These are phyloP conservation scores for Drosophila kanekoi DNA, from an alignment of 2,888 invertebrate species.

Conservation along the genomic window DNA sequence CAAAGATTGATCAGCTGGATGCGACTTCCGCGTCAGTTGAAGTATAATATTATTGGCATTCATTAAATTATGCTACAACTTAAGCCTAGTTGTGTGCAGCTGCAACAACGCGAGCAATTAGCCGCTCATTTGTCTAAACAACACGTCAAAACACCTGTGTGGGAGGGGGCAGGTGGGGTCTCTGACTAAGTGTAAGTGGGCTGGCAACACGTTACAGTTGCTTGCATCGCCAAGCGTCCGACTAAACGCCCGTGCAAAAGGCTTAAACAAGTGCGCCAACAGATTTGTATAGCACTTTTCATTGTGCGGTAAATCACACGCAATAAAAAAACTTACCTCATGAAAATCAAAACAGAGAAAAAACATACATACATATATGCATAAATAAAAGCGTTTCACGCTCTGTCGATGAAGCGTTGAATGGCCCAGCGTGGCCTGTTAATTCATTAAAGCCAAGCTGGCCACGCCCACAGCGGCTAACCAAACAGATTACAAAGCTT, in stretches of 20 bases:
- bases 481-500: constrained; percentile 5
- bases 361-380: too few relatives aligned
- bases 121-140: constrained; percentile 62
- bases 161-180: background rate
- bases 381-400: constrained; percentile 67
- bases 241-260: constrained; percentile 49
- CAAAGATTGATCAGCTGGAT: too few relatives aligned
- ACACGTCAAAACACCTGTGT: constrained; percentile 5
- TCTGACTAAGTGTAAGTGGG: too few relatives aligned
- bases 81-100: constrained; percentile 20
- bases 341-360: constrained; percentile 7
- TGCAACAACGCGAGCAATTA: constrained; percentile 49
- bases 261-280: constrained; percentile 30
- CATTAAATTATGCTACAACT: constrained; percentile 32
- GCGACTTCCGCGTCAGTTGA: too few relatives aligned
- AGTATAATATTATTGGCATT: too few relatives aligned
- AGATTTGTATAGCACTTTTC: constrained; percentile 53
- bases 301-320: constrained; percentile 68
- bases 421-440: constrained; percentile 28
- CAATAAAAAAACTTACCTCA: constrained; percentile 49
- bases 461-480: constrained; percentile 43
- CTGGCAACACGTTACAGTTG: constrained; percentile 48
- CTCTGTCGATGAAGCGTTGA: constrained; percentile 79
- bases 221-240: constrained; percentile 67
- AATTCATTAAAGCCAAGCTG: constrained; percentile 50